A percentile compares a stretch with the other conserved stretches of the same genome.
phyloP scores from a whole-genome alignment of 2,797 vertebrate species.

The Xiphophorus birchmanni region DNA sequence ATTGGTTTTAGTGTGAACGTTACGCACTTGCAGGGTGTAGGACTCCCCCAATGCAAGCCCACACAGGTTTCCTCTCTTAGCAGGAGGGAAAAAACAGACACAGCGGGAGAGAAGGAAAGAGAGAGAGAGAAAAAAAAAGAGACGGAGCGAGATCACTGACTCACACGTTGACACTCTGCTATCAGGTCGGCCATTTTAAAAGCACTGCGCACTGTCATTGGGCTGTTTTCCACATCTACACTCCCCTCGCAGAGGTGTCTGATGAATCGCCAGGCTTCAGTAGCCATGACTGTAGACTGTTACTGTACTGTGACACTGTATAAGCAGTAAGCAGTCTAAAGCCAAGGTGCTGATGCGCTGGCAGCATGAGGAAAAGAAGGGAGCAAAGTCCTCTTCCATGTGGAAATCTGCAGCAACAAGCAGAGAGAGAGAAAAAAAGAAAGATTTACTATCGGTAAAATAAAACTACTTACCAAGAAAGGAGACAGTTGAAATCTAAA shows the following conservation, averaged over 20 bases:
- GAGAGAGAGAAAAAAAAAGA: neutral
- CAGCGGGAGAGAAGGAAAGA: conserved; percentile 2
- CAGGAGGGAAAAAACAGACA: conserved; percentile 25
- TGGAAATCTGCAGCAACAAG: conserved; percentile 48
- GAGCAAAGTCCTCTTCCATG: neutral
- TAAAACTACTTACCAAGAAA: neutral
- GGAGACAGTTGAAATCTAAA: neutral
- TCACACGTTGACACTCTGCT: conserved; percentile 10
- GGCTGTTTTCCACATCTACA: neutral
- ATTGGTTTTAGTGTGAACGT: conserved; percentile 70
- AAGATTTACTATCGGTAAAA: neutral
- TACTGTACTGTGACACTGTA: conserved; percentile 90
- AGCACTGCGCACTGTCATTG: conserved; percentile 9
- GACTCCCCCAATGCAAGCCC: conserved; percentile 77
- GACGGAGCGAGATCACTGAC: neutral
- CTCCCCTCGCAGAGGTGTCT: conserved; percentile 35
- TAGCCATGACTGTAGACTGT: conserved; percentile 99
- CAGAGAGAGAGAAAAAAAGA: conserved; percentile 22
- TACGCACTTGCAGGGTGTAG: conserved; percentile 64
- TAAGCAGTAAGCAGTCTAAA: conserved; percentile 99
- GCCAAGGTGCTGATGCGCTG: conserved; percentile 98
- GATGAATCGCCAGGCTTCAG: conserved; percentile 89
- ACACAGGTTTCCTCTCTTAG: conserved; percentile 67
- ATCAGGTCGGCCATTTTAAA: conserved; percentile 39
- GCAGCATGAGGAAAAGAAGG: conserved; percentile 45